Percentiles rank a stretch among this genome's conserved stretches.
Conservation (phyloP, 2,888 invertebrate genomes). For the Tipula helvola region DNA sequence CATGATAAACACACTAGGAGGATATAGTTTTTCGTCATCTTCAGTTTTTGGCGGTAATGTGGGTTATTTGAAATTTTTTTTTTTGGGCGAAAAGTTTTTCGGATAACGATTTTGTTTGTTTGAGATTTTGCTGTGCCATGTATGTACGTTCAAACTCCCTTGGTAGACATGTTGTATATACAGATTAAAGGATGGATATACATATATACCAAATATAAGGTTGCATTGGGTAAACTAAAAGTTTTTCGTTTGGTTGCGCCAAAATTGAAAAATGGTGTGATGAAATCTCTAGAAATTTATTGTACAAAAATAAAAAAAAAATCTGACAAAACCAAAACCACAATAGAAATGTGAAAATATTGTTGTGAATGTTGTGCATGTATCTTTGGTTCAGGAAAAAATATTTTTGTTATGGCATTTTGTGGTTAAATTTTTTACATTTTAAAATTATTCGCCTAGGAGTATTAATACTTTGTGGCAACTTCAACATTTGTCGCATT, state of each 20-base stretch:
- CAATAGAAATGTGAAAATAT: neutral
- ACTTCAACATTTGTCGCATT: neutral
- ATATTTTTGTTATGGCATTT: neutral
- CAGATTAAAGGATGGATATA: neutral
- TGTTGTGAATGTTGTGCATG: neutral
- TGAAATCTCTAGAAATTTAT: neutral
- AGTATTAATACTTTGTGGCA: neutral
- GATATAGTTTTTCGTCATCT: neutral
- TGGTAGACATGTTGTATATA: neutral
- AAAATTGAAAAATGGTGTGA: neutral
- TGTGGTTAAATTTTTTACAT: neutral
- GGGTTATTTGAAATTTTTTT: neutral
- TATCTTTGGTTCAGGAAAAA: neutral
- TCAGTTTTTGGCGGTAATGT: neutral
- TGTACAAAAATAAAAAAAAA: neutral
- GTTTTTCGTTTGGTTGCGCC: neutral
- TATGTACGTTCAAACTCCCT: neutral
- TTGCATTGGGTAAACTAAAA: neutral
- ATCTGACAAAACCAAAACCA: neutral
- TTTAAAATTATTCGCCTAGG: neutral
- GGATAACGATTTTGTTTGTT: neutral
- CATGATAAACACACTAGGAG: neutral
- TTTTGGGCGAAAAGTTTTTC: neutral
- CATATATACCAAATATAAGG: neutral
- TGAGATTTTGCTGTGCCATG: neutral